A percentile compares a stretch with the other conserved stretches of the same genome.
These are phyloP conservation scores for Sander vitreus DNA, from an alignment of 2,113 vertebrate genomes.

Conservation along the genomic window DNA sequence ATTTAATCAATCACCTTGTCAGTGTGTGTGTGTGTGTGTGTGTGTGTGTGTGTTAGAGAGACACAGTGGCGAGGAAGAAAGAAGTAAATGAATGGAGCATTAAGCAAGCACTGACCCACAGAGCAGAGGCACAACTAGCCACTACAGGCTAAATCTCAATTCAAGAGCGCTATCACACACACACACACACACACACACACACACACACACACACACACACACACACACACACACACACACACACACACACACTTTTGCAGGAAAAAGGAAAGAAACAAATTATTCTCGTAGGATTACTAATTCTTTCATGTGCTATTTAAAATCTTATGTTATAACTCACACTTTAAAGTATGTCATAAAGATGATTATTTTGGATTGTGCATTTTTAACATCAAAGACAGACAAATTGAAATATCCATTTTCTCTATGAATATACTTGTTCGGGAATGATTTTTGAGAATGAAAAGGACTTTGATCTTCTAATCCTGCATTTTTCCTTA, in stretches of 20 bases:
- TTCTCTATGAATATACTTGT: not conserved
- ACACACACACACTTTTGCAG: not conserved
- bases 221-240: not conserved
- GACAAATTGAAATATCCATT: conserved; percentile 19
- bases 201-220: no score
- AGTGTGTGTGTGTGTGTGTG: conserved; percentile 83
- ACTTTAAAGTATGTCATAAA: not conserved
- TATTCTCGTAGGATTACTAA: not conserved
- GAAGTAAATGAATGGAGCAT: conserved; percentile 99
- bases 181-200: not conserved
- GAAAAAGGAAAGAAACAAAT: not conserved
- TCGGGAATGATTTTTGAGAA: not conserved
- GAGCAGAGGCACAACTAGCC: conserved; percentile 88
- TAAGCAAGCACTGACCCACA: conserved; percentile 98
- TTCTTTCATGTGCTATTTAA: not conserved
- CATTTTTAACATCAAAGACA: conserved; percentile 13
- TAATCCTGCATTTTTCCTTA: not conserved
- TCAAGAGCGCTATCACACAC: not conserved
- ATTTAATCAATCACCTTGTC: conserved; percentile 97
- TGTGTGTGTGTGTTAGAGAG: conserved; percentile 68
- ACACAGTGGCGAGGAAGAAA: conserved; percentile 84
- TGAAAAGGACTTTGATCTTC: not conserved
- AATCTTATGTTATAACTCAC: not conserved
- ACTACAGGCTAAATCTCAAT: conserved; percentile 78
- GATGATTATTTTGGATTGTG: not conserved